These are phyloP conservation scores for Brachirus orientalis DNA, from an alignment of 2,113 vertebrate genomes.

Conservation along the genomic window DNA sequence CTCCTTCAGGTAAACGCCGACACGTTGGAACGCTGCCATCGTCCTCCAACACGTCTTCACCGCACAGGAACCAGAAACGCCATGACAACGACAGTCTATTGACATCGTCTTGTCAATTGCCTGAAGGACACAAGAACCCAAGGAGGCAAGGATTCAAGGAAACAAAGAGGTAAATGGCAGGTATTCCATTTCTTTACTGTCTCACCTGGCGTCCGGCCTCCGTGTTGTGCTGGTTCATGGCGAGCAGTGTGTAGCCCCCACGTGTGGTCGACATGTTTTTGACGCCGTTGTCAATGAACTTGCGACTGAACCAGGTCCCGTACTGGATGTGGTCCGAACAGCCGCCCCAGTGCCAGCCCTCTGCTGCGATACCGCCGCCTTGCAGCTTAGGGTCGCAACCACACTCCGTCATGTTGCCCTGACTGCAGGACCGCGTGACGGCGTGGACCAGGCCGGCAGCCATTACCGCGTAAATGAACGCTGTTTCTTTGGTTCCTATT, in stretches of 20 bases:
- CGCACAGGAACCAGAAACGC: conserved; percentile 96
- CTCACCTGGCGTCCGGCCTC: conserved; percentile 93
- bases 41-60: conserved; percentile 97
- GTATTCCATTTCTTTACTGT: too few species aligned
- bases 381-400: conserved; percentile 87
- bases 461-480: conserved; percentile 91
- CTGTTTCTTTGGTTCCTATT: conserved; percentile 93
- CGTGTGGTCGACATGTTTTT: conserved; percentile 75
- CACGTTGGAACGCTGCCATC: conserved; percentile 90
- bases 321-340: conserved; percentile 94
- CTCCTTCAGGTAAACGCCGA: conserved; percentile 91
- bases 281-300: conserved; percentile 84
- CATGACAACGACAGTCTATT: conserved; percentile 95
- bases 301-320: conserved; percentile 93
- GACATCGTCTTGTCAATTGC: conserved; percentile 91
- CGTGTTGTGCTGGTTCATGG: conserved; percentile 92
- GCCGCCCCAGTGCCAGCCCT: conserved; percentile 97
- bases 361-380: conserved; percentile 78
- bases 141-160: not conserved
- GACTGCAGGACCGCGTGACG: conserved; percentile 91
- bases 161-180: not conserved
- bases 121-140: conserved; percentile 66
- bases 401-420: conserved; percentile 93
- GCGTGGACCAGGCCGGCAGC: conserved; percentile 92
- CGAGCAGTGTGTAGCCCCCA: conserved; percentile 71